phyloP scores from a whole-genome alignment of 2,888 invertebrate species.

The Morpho helenor region DNA sequence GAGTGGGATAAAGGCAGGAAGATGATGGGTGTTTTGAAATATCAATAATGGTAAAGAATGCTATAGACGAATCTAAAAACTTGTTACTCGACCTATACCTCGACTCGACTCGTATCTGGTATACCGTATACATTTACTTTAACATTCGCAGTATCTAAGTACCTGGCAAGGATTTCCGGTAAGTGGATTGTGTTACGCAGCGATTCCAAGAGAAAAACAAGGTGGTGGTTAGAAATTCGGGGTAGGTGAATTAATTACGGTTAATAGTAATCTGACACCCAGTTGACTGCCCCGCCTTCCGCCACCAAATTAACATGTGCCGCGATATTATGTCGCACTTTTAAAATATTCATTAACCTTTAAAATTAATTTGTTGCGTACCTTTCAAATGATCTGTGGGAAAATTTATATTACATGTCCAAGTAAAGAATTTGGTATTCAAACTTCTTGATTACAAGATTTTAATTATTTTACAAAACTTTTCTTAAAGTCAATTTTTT shows the following conservation, averaged over 20 bases:
- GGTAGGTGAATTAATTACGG: constrained; percentile 50
- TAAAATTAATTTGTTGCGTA: background rate
- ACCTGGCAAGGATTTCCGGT: constrained; percentile 21
- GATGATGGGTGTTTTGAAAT: no score
- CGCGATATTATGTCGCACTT: constrained; percentile 19
- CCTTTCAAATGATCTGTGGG: background rate
- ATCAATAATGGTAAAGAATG: no score
- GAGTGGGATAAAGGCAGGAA: no score
- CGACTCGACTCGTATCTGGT: no score
- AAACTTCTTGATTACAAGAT: no score
- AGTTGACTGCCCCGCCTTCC: constrained; percentile 33
- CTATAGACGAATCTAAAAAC: no score
- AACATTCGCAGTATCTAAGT: background rate
- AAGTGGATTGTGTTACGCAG: constrained; percentile 22
- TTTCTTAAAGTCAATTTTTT: no score
- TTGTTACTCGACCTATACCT: no score
- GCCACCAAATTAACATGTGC: constrained; percentile 28
- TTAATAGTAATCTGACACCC: constrained; percentile 55
- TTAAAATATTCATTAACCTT: constrained; percentile 18
- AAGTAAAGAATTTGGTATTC: no score
- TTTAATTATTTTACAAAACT: no score
- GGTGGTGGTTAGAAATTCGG: constrained; percentile 40
- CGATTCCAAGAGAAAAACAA: constrained; percentile 23
- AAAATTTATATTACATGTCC: background rate
- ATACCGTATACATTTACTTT: background rate